Conservation (phyloP, 2,797 vertebrate genomes). For the Tympanoctomys barrerae region DNA sequence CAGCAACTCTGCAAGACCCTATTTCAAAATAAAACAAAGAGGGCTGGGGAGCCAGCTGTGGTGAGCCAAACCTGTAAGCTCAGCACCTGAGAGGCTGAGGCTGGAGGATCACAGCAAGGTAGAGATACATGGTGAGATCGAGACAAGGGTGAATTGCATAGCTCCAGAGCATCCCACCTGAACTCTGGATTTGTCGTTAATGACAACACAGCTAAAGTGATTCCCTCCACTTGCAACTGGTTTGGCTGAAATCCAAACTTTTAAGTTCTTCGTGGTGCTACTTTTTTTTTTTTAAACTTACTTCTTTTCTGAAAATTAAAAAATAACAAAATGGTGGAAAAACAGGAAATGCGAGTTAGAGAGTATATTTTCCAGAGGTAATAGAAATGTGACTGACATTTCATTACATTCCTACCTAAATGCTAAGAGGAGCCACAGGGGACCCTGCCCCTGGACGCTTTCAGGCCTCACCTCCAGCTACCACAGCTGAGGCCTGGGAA, state of each 20-base stretch:
- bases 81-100: neutral
- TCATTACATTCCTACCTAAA: neutral
- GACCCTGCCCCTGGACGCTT: neutral
- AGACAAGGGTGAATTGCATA: neutral
- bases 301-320: slow-evolving; percentile 34
- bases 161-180: fast-evolving
- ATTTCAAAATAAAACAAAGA: neutral
- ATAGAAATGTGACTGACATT: neutral
- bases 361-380: neutral
- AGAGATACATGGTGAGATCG: neutral
- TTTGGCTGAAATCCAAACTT: neutral
- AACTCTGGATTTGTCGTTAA: neutral
- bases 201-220: neutral
- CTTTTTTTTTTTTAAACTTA: neutral
- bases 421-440: neutral
- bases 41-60: neutral
- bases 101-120: neutral
- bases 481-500: neutral
- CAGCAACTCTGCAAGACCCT: neutral
- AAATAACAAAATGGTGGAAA: neutral
- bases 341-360: neutral
- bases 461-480: neutral
- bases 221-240: neutral
- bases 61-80: neutral
- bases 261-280: neutral